Percentiles rank a stretch among this genome's conserved stretches.
Conservation (phyloP, 2,888 invertebrate genomes). For the Drosophila differens region DNA sequence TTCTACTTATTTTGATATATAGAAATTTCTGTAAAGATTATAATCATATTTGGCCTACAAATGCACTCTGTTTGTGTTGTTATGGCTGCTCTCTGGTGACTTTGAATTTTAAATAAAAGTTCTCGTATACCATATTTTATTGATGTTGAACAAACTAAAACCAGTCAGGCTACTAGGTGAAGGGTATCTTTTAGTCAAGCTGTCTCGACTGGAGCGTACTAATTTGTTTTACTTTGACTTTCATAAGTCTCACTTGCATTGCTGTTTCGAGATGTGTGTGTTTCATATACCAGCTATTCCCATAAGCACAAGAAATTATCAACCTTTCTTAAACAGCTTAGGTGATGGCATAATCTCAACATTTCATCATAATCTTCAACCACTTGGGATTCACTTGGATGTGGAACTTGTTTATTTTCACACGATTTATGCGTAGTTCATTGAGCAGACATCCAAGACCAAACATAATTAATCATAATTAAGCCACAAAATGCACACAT, state of each 20-base stretch:
- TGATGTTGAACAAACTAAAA: neutral
- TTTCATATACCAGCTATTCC: neutral
- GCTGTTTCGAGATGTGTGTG: neutral
- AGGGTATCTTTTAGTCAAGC: neutral
- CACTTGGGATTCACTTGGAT: constrained; percentile 17
- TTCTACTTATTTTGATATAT: neutral
- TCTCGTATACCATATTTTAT: neutral
- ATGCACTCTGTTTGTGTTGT: neutral
- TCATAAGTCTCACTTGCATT: neutral
- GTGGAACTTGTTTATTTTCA: constrained; percentile 31
- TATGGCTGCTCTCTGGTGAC: no score
- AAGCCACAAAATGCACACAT: constrained; percentile 67
- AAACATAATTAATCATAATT: constrained; percentile 76
- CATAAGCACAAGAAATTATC: neutral
- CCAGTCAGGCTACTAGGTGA: neutral
- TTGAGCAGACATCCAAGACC: constrained; percentile 57
- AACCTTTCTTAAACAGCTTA: constrained; percentile 21
- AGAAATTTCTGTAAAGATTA: neutral
- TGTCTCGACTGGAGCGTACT: neutral
- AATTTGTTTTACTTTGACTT: neutral
- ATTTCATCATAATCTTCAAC: constrained; percentile 3
- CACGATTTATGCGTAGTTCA: constrained; percentile 58
- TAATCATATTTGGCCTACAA: neutral
- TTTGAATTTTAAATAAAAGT: neutral
- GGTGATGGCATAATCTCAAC: constrained; percentile 5